A percentile compares a stretch with the other conserved stretches of the same genome.
Evolutionary conservation across 2,888 invertebrate genomes (phyloP).

Genomic region (Ichneumoninae sp.): DNA sequence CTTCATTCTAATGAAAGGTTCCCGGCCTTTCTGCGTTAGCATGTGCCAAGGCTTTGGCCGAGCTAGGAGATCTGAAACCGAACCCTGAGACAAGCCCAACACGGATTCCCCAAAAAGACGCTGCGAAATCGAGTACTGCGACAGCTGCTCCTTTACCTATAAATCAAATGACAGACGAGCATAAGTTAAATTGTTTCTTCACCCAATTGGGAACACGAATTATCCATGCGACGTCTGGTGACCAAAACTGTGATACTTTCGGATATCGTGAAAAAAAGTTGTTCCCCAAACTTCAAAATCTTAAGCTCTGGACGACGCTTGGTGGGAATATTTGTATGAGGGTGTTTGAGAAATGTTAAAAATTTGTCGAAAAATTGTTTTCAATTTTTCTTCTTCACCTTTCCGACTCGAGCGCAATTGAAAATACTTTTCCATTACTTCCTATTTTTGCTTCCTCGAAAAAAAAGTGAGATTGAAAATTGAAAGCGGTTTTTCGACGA

Average conservation of each 20-base stretch:
- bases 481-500: not conserved
- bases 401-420: not conserved
- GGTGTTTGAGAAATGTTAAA: not conserved
- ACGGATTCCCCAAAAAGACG: slow-evolving; percentile 99
- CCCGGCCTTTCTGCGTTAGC: slow-evolving; percentile 98
- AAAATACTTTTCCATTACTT: not conserved
- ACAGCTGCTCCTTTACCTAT: slow-evolving; percentile 95
- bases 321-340: not conserved
- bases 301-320: not conserved
- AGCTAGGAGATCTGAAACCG: slow-evolving; percentile 98
- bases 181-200: not conserved
- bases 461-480: not conserved
- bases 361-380: not conserved
- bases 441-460: not conserved
- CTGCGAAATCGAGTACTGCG: slow-evolving; percentile 98
- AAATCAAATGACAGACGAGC: slow-evolving; percentile 60
- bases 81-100: slow-evolving; percentile 97
- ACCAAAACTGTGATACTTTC: slow-evolving; percentile 16
- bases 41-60: slow-evolving; percentile 99
- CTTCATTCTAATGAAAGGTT: slow-evolving; percentile 99
- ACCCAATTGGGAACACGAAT: slow-evolving; percentile 42
- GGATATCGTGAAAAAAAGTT: not conserved
- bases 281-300: not conserved
- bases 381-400: not conserved
- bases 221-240: slow-evolving; percentile 38